phyloP scores from a whole-genome alignment of 2,888 invertebrate species.

The Cerastoderma edule region DNA sequence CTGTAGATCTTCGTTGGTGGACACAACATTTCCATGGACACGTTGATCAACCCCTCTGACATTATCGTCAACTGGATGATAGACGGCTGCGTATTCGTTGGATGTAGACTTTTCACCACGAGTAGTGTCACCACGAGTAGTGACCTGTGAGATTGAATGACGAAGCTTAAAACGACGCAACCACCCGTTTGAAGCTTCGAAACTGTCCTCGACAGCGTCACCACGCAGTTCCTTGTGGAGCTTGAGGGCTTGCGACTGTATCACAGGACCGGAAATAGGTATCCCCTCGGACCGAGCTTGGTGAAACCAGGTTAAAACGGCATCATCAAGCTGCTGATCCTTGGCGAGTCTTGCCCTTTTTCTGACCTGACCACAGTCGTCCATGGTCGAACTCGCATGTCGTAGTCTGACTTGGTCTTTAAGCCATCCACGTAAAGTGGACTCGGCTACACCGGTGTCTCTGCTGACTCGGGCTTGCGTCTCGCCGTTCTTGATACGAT shows the following conservation, averaged over 20 bases:
- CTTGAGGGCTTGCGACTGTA: background rate
- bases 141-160: background rate
- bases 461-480: background rate
- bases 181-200: background rate
- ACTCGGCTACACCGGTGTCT: background rate
- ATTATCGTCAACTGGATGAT: too few relatives aligned
- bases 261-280: background rate
- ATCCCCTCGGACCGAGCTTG: background rate
- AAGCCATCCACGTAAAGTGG: background rate
- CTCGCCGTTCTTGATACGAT: background rate
- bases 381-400: background rate
- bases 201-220: background rate
- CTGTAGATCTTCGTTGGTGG: too few relatives aligned
- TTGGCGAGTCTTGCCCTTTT: background rate
- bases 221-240: background rate
- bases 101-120: background rate
- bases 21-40: too few relatives aligned
- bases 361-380: background rate
- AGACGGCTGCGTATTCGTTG: background rate
- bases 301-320: slow-evolving; percentile 1
- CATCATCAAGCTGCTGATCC: background rate
- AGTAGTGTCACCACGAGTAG: background rate
- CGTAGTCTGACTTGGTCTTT: background rate
- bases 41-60: too few relatives aligned
- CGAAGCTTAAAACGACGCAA: background rate